Percentiles rank a stretch among this genome's conserved stretches.
Conservation (phyloP, 2,113 vertebrate species). For the Sylvilagus bachmani region DNA sequence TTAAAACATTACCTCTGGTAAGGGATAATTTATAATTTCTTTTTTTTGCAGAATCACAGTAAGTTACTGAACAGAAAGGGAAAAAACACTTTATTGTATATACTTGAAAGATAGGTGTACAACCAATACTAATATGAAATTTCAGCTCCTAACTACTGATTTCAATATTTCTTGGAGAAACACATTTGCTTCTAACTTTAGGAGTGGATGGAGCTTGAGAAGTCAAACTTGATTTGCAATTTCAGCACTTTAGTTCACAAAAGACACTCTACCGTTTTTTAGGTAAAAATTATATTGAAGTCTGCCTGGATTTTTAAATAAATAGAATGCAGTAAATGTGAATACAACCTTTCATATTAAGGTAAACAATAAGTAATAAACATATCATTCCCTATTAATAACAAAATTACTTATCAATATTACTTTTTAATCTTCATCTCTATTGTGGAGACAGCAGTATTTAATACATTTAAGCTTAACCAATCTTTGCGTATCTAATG, state of each 20-base stretch:
- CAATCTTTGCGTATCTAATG: not conserved
- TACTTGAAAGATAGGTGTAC: constrained; percentile 78
- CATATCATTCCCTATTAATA: not conserved
- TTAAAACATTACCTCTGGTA: constrained; percentile 59
- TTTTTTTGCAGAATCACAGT: constrained; percentile 73
- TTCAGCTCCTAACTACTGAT: constrained; percentile 84
- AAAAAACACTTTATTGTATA: constrained; percentile 72
- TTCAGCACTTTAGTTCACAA: constrained; percentile 84
- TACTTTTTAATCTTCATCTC: not conserved
- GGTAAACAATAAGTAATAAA: not conserved
- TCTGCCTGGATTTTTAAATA: constrained; percentile 7
- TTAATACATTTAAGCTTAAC: not conserved
- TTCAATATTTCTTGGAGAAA: constrained; percentile 84
- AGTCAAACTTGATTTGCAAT: constrained; percentile 86
- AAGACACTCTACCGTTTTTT: constrained; percentile 71
- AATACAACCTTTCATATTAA: not conserved
- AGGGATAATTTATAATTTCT: constrained; percentile 80
- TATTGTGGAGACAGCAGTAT: not conserved
- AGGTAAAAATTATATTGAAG: not conserved
- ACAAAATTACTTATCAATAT: constrained; percentile 6
- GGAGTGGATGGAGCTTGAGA: constrained; percentile 83
- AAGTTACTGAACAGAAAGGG: constrained; percentile 69
- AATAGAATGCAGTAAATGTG: not conserved
- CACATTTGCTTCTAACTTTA: constrained; percentile 94
- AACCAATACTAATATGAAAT: constrained; percentile 87